Conservation (phyloP, 1,140 invertebrate genomes). For the Orchestia grillus region DNA sequence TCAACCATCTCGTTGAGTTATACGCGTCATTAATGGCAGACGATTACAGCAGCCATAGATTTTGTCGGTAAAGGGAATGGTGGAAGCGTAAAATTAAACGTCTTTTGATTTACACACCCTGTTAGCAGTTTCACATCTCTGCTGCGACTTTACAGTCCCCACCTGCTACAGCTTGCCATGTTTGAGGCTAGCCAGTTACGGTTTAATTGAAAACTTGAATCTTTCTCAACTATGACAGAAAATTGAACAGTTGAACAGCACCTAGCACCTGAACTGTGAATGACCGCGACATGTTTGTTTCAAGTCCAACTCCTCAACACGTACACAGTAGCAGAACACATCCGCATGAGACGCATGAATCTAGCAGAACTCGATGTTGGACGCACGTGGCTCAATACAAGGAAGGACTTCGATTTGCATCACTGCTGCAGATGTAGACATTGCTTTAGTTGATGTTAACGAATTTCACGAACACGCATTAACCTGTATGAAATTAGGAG, state of each 20-base stretch:
- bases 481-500: too few species aligned
- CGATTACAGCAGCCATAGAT: background rate
- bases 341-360: too few species aligned
- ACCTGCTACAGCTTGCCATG: background rate
- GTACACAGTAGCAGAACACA: background rate
- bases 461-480: background rate
- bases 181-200: background rate
- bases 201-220: background rate
- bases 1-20: background rate
- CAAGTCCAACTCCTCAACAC: background rate
- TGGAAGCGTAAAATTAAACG: background rate
- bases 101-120: background rate
- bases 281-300: background rate
- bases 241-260: background rate
- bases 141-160: background rate
- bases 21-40: background rate
- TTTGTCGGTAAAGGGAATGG: background rate
- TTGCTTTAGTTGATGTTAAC: background rate
- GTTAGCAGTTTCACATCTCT: background rate
- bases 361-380: too few species aligned
- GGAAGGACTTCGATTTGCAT: background rate
- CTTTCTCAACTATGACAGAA: background rate
- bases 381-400: background rate
- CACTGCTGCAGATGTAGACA: background rate
- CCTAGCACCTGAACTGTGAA: background rate